phyloP scores from a whole-genome alignment of 2,113 vertebrate species.

The Calidris pugnax region DNA sequence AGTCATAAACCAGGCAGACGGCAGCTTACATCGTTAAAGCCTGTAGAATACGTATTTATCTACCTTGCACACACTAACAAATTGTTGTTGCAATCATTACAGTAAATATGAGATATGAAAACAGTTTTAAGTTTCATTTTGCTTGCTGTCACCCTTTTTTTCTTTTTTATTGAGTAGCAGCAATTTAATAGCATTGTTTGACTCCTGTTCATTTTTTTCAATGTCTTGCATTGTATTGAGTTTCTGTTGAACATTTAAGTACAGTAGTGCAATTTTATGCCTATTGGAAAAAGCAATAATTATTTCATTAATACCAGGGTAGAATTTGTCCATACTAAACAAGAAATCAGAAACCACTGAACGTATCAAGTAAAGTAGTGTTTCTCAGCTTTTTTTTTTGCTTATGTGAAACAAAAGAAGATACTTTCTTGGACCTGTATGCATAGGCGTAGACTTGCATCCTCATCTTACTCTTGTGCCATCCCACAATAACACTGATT shows the following conservation, averaged over 20 bases:
- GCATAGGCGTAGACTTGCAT: background rate
- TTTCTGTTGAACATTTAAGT: background rate
- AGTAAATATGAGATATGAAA: constrained; percentile 2
- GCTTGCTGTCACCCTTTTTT: background rate
- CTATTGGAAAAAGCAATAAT: constrained; percentile 17
- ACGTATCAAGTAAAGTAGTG: background rate
- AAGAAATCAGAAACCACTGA: background rate
- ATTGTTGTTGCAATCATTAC: background rate
- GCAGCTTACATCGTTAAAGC: background rate
- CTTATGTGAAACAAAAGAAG: background rate
- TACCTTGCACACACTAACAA: background rate
- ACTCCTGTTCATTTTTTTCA: background rate
- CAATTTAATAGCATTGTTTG: constrained; percentile 24
- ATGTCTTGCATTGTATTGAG: background rate
- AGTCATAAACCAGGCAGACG: background rate
- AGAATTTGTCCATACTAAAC: background rate
- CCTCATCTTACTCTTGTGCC: background rate
- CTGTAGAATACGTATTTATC: background rate
- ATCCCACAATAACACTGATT: background rate
- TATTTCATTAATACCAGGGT: constrained; percentile 16
- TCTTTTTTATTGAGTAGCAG: constrained; percentile 5
- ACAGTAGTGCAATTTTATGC: background rate
- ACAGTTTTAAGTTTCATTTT: constrained; percentile 16
- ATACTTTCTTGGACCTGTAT: background rate
- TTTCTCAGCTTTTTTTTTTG: background rate